Evolutionary conservation across 2,113 vertebrate genomes (phyloP).

Genomic region (Nothobranchius kuhntae): DNA sequence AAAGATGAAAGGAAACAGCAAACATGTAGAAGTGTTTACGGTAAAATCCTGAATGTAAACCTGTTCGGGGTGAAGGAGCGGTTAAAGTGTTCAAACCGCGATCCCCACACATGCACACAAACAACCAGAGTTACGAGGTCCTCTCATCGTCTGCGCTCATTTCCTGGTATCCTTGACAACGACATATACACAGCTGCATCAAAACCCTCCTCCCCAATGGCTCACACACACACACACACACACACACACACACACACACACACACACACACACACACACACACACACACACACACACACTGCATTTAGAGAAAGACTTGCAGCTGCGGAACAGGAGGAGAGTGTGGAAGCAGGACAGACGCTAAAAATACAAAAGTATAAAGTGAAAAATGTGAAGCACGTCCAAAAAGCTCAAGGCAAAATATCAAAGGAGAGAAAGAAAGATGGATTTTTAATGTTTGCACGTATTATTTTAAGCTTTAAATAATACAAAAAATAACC

Average conservation of each 20-base stretch:
- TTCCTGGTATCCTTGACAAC: conserved; percentile 76
- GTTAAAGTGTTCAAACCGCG: conserved; percentile 31
- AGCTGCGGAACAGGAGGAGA: conserved; percentile 60
- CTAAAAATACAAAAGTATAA: not conserved
- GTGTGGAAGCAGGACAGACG: not conserved
- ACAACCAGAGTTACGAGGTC: conserved; percentile 12
- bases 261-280: conserved; percentile 36
- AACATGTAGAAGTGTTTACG: conserved; percentile 53
- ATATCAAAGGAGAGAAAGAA: conserved; percentile 14
- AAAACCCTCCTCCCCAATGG: conserved; percentile 43
- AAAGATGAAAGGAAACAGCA: conserved; percentile 29
- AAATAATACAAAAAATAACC: not conserved
- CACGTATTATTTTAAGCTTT: not conserved
- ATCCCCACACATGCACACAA: not conserved
- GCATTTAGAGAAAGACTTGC: conserved; percentile 55
- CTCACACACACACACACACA: conserved; percentile 35
- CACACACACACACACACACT: conserved; percentile 4
- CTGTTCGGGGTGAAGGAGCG: conserved; percentile 25
- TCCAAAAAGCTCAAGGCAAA: not conserved
- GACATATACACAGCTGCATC: conserved; percentile 76
- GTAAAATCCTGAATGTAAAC: conserved; percentile 38
- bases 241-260: conserved; percentile 33
- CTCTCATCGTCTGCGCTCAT: conserved; percentile 56
- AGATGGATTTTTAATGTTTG: too few species aligned
- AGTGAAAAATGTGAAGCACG: conserved; percentile 8